phyloP scores from a whole-genome alignment of 1,140 invertebrate genomes.

The Apocrypta bakeri region DNA sequence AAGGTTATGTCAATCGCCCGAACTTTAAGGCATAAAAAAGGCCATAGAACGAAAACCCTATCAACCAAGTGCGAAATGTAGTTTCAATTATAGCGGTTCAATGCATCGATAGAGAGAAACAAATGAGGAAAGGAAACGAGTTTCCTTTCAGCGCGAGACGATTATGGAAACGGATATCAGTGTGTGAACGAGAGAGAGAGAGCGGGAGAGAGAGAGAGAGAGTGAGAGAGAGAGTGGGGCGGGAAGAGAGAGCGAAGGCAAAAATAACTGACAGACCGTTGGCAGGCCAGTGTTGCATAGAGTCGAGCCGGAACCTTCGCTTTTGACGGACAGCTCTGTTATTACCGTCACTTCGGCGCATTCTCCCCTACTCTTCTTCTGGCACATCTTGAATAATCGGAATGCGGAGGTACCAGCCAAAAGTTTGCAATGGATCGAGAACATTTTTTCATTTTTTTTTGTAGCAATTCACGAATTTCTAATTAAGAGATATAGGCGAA shows the following conservation, averaged over 20 bases:
- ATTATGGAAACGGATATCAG: conserved; percentile 54
- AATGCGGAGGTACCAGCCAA: conserved; percentile 38
- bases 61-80: background rate
- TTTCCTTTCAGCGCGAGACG: conserved; percentile 47
- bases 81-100: background rate
- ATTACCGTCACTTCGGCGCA: conserved; percentile 62
- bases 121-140: background rate
- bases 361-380: conserved; percentile 28
- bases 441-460: too few relatives aligned
- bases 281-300: conserved; percentile 56
- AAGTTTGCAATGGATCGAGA: background rate
- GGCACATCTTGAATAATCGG: background rate
- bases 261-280: conserved; percentile 63
- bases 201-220: background rate
- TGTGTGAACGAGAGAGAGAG: background rate
- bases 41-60: background rate
- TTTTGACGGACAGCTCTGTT: conserved; percentile 65
- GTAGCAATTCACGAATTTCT: too few relatives aligned
- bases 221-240: background rate
- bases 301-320: conserved; percentile 55
- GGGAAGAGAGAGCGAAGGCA: conserved; percentile 38
- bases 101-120: background rate
- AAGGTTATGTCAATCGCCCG: background rate
- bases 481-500: too few relatives aligned
- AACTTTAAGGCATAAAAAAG: too few relatives aligned